These are phyloP conservation scores for Goniozus legneri DNA, from an alignment of 1,140 invertebrate species.

Conservation along the genomic window DNA sequence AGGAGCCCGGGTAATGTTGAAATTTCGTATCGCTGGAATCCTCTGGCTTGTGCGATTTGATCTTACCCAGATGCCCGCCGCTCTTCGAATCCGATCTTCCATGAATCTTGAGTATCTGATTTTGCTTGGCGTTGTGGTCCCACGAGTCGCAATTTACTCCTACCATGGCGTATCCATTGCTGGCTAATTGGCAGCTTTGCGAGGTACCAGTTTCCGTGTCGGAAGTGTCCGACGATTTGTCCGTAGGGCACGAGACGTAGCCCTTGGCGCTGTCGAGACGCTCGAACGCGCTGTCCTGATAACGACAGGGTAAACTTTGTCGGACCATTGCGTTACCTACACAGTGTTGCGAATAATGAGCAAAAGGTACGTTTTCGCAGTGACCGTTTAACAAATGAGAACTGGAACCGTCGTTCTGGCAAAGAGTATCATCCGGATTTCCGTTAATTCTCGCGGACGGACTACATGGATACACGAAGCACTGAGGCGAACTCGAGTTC, in stretches of 20 bases:
- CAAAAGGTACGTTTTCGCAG: conserved; percentile 14
- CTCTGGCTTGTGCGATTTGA: no score
- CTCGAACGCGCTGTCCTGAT: conserved; percentile 8
- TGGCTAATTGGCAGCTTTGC: no score
- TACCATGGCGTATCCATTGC: conserved; percentile 20
- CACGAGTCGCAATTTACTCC: conserved; percentile 21
- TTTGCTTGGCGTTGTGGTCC: conserved; percentile 16
- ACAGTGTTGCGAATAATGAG: conserved; percentile 27
- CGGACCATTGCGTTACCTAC: conserved; percentile 9
- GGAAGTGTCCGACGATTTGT: conserved; percentile 18
- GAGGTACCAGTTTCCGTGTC: conserved; percentile 25
- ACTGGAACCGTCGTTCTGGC: conserved; percentile 6
- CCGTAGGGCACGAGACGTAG: conserved; percentile 7
- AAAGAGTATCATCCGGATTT: conserved; percentile 11
- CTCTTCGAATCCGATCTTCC: conserved; percentile 5
- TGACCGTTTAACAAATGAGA: conserved; percentile 5
- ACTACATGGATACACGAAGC: conserved; percentile 33
- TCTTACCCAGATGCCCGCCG: background rate
- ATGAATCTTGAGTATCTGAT: conserved; percentile 20
- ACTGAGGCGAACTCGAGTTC: conserved; percentile 23
- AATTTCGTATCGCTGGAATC: background rate
- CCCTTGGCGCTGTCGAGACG: background rate
- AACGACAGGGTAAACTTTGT: conserved; percentile 16
- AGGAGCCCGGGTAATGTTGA: background rate
- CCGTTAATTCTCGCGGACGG: conserved; percentile 23